Evolutionary conservation across 2,797 vertebrate species (phyloP).

Genomic region (Pangasius larnaudii): DNA sequence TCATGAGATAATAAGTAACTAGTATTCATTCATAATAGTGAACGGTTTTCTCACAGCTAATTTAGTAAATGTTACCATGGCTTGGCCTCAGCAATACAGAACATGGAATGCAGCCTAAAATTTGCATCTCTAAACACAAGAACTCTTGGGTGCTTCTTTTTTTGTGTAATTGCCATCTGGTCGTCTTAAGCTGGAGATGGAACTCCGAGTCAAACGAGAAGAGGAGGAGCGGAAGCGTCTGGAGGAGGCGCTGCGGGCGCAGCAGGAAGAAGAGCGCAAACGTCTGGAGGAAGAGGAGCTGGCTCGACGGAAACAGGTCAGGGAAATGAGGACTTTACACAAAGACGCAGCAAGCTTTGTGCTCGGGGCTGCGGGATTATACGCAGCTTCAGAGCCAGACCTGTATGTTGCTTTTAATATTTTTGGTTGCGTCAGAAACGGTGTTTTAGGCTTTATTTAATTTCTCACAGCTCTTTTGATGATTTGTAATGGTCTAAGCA

Average conservation of each 20-base stretch:
- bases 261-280: slow-evolving; percentile 90
- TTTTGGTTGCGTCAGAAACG: neutral
- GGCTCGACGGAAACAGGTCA: slow-evolving; percentile 88
- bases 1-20: neutral
- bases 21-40: neutral
- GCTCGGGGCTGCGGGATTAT: neutral
- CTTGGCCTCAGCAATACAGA: neutral
- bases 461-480: neutral
- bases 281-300: slow-evolving; percentile 86
- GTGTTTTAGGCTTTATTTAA: neutral
- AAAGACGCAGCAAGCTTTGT: neutral
- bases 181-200: slow-evolving; percentile 85
- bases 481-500: neutral
- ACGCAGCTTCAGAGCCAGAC: neutral
- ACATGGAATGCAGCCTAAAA: neutral
- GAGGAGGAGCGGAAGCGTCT: slow-evolving; percentile 87
- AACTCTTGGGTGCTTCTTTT: neutral
- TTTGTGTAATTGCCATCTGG: slow-evolving; percentile 14
- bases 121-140: neutral
- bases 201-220: slow-evolving; percentile 90
- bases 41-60: neutral
- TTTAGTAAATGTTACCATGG: neutral
- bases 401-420: neutral
- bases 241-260: slow-evolving; percentile 85
- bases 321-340: neutral